Evolutionary conservation across 2,797 vertebrate species (phyloP).

Genomic region (Borostomias antarcticus): DNA sequence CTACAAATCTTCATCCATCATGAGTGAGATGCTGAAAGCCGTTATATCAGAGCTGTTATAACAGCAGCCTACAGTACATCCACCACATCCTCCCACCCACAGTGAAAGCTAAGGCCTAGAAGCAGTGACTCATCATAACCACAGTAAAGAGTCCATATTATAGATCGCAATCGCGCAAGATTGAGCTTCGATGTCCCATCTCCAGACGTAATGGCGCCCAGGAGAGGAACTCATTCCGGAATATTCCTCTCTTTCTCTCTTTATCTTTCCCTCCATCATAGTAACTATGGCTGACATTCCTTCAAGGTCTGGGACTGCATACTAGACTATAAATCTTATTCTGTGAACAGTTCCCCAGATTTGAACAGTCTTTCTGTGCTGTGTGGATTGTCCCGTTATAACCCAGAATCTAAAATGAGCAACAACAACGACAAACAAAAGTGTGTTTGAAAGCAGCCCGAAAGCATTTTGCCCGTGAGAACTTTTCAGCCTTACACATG

Average conservation of each 20-base stretch:
- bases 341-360: too few relatives aligned
- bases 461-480: constrained; percentile 25
- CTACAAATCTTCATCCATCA: too few relatives aligned
- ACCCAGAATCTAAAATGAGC: not conserved
- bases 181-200: constrained; percentile 3
- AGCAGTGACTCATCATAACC: not conserved
- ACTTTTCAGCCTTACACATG: constrained; percentile 32
- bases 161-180: not conserved
- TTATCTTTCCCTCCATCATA: not conserved
- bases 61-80: too few relatives aligned
- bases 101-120: not conserved
- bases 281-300: not conserved
- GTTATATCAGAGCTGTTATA: too few relatives aligned
- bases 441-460: constrained; percentile 31
- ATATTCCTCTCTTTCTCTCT: not conserved
- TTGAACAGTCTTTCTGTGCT: too few relatives aligned
- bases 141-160: not conserved
- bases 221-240: not conserved
- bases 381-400: constrained; percentile 11
- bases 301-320: not conserved
- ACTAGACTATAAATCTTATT: too few relatives aligned
- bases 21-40: too few relatives aligned
- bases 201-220: too few relatives aligned
- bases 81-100: too few relatives aligned
- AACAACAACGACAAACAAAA: too few relatives aligned